Percentiles rank a stretch among this genome's conserved stretches.
phyloP scores from a whole-genome alignment of 2,113 vertebrate genomes.

The Gobio gobio region DNA sequence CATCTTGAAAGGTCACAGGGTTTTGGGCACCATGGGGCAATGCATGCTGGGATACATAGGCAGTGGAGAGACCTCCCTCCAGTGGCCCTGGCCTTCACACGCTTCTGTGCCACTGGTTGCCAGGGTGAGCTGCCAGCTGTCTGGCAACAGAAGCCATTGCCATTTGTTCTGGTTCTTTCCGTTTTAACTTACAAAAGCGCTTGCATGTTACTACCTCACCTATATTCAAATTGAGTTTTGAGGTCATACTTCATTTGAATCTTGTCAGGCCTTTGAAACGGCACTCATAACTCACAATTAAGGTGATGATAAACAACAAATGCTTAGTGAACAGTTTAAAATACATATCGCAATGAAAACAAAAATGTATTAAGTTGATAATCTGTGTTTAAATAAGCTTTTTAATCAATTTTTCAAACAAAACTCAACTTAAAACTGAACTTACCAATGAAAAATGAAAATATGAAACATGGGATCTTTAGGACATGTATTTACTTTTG shows the following conservation, averaged over 20 bases:
- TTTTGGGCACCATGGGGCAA: conserved; percentile 69
- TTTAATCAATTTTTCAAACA: not conserved
- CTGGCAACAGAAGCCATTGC: conserved; percentile 61
- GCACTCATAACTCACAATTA: not conserved
- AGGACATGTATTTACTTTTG: not conserved
- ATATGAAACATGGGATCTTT: not conserved
- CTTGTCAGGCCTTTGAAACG: not conserved
- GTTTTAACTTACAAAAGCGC: conserved; percentile 63
- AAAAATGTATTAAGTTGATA: not conserved
- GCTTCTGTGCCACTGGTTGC: conserved; percentile 68
- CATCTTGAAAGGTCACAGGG: conserved; percentile 68
- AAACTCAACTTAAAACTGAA: not conserved
- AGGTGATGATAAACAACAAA: not conserved
- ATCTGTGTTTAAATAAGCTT: not conserved
- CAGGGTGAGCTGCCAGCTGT: conserved; percentile 73
- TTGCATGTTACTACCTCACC: conserved; percentile 68
- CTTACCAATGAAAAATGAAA: not conserved
- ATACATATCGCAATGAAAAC: not conserved
- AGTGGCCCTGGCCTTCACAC: conserved; percentile 52
- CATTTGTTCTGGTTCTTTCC: conserved; percentile 72
- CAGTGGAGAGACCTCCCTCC: conserved; percentile 63
- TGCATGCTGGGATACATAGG: conserved; percentile 77
- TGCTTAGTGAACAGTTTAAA: not conserved
- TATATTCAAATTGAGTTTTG: conserved; percentile 66
- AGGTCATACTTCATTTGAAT: conserved; percentile 12